These are phyloP conservation scores for Sapayoa aenigma DNA, from an alignment of 2,113 vertebrate genomes.

Conservation along the genomic window DNA sequence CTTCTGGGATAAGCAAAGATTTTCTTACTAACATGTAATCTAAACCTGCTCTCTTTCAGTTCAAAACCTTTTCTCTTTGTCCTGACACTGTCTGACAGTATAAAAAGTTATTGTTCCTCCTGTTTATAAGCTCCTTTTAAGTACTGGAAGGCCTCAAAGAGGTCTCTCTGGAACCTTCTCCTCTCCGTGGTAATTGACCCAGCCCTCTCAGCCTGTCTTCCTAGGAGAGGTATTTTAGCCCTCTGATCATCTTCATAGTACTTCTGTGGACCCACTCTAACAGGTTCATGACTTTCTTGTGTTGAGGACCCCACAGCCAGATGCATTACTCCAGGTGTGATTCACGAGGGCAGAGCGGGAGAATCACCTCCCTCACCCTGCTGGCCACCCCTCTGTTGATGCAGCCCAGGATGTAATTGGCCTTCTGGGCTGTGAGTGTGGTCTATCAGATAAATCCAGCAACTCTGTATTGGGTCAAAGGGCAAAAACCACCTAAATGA, in stretches of 20 bases:
- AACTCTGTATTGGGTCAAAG: not conserved
- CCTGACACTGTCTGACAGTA: not conserved
- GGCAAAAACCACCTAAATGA: not conserved
- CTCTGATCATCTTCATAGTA: not conserved
- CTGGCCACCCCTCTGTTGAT: not conserved
- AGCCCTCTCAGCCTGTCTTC: not conserved
- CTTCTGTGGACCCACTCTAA: not conserved
- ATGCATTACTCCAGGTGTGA: not conserved
- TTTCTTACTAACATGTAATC: not conserved
- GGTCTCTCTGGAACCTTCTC: not conserved
- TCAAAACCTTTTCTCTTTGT: not conserved
- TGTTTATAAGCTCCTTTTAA: not conserved
- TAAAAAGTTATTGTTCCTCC: not conserved
- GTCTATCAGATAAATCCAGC: not conserved
- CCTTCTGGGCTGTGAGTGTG: not conserved
- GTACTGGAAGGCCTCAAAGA: not conserved
- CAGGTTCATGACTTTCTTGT: not conserved
- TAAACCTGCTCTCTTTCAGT: not conserved
- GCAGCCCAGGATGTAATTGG: not conserved
- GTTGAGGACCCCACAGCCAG: not conserved
- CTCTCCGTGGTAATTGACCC: not conserved
- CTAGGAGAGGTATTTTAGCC: not conserved
- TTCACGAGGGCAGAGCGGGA: not conserved
- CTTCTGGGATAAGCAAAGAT: not conserved
- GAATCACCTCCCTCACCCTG: not conserved